Conservation (phyloP, 2,113 vertebrate species). For the Cnemophilus loriae region DNA sequence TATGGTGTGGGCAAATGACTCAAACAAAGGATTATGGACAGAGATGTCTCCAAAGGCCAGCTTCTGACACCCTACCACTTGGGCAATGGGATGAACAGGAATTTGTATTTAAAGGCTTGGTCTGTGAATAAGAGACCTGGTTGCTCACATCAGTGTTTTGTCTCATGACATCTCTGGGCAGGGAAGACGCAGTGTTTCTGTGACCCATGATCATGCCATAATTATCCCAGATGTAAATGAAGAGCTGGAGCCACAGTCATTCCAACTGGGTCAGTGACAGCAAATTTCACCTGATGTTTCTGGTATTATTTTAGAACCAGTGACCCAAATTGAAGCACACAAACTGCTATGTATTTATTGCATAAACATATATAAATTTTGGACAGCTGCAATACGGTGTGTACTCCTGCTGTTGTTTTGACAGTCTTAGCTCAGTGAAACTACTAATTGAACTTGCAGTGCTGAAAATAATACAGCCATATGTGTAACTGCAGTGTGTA, state of each 20-base stretch:
- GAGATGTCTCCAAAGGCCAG: neutral
- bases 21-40: neutral
- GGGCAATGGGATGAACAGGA: neutral
- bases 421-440: constrained; percentile 9
- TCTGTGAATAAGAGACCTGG: neutral
- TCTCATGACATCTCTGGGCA: neutral
- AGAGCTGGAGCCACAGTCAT: neutral
- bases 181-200: neutral
- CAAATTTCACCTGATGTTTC: neutral
- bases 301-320: neutral
- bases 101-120: neutral
- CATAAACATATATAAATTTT: neutral
- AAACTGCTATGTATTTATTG: neutral
- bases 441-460: constrained; percentile 37
- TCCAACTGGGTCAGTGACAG: neutral
- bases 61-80: neutral
- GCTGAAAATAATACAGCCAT: constrained; percentile 54
- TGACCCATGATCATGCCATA: neutral
- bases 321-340: neutral
- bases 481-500: constrained; percentile 53
- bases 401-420: neutral
- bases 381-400: neutral
- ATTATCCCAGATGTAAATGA: neutral
- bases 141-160: neutral
- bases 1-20: neutral